phyloP scores from a whole-genome alignment of 2,797 vertebrate genomes.

The Crocidura indochinensis region DNA sequence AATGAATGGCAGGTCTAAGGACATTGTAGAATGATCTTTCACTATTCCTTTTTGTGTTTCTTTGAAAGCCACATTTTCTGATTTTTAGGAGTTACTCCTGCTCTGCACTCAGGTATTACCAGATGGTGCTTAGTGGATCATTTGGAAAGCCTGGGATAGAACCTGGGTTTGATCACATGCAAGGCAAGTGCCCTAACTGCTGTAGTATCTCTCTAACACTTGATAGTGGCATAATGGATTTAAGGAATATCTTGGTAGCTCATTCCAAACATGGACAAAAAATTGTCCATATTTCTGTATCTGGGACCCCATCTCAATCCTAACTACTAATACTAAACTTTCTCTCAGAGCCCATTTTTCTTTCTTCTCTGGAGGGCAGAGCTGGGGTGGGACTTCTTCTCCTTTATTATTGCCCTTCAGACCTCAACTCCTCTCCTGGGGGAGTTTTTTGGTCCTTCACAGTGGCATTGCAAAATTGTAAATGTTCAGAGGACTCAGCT shows the following conservation, averaged over 20 bases:
- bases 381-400: constrained; percentile 14
- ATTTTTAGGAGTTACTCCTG: too few species aligned
- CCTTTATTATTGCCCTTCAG: constrained; percentile 69
- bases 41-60: too few species aligned
- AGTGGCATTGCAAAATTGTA: constrained; percentile 78
- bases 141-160: too few species aligned
- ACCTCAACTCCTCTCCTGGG: constrained; percentile 62
- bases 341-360: constrained; percentile 10
- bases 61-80: too few species aligned
- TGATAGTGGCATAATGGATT: constrained; percentile 34
- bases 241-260: constrained; percentile 49
- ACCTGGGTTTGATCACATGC: too few species aligned
- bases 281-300: constrained; percentile 3
- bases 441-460: constrained; percentile 63
- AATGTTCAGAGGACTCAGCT: constrained; percentile 63
- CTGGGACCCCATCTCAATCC: constrained; percentile 17
- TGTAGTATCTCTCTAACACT: too few species aligned
- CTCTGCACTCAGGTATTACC: too few species aligned
- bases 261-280: not conserved
- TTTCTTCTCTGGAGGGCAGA: constrained; percentile 34
- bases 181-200: too few species aligned
- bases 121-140: too few species aligned
- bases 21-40: not conserved
- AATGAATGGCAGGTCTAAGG: not conserved
- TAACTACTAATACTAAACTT: constrained; percentile 27